These are phyloP conservation scores for Pollenia amentaria DNA, from an alignment of 2,888 invertebrate genomes.

Conservation along the genomic window DNA sequence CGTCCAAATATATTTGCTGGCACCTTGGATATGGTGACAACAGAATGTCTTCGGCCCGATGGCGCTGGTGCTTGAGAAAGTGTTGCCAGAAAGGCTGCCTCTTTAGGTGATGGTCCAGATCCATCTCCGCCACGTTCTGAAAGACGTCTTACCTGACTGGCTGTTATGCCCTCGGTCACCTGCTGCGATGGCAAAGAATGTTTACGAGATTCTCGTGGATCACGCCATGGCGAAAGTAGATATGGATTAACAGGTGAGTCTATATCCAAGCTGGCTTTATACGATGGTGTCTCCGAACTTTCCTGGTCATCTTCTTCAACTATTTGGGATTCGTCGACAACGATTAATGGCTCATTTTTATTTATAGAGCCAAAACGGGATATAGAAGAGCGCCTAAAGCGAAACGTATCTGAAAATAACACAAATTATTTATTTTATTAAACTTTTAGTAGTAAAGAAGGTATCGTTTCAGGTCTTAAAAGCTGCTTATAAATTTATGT, in stretches of 20 bases:
- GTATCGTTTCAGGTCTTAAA: too few relatives aligned
- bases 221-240: conserved; percentile 92
- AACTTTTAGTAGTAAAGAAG: not conserved
- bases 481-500: too few relatives aligned
- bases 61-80: conserved; percentile 90
- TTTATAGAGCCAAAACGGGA: conserved; percentile 85
- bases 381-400: conserved; percentile 89
- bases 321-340: conserved; percentile 91
- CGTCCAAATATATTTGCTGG: conserved; percentile 91
- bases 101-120: conserved; percentile 90
- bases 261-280: conserved; percentile 88
- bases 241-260: conserved; percentile 93
- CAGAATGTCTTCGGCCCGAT: conserved; percentile 93
- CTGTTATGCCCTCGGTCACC: conserved; percentile 93
- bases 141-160: conserved; percentile 92
- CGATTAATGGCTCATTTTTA: conserved; percentile 91
- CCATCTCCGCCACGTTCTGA: conserved; percentile 92
- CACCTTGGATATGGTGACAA: conserved; percentile 93
- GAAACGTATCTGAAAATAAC: conserved; percentile 82
- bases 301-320: conserved; percentile 88
- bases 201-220: conserved; percentile 90
- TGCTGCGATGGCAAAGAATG: conserved; percentile 94
- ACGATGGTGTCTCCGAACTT: conserved; percentile 85
- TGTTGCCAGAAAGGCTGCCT: conserved; percentile 93
- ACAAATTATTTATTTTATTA: not conserved